These are phyloP conservation scores for Plumapathes pennacea DNA, from an alignment of 92 coral and sea anemone species.

Conservation along the genomic window DNA sequence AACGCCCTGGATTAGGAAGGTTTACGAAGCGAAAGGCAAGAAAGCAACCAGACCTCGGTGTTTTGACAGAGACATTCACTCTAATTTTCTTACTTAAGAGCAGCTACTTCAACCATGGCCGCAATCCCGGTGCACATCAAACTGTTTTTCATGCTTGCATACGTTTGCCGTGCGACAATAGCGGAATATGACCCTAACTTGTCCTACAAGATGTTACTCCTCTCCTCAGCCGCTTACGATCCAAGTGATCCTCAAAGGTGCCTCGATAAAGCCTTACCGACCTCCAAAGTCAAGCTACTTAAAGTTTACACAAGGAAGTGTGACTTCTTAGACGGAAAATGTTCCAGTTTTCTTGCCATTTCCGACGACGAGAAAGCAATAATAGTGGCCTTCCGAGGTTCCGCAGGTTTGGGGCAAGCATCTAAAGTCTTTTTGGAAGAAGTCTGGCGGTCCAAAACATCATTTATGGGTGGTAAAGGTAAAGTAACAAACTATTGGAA, in stretches of 20 bases:
- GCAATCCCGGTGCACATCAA: too few relatives aligned
- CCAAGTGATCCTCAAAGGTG: slow-evolving; percentile 28
- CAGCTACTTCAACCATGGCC: too few relatives aligned
- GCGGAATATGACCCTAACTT: slow-evolving; percentile 32
- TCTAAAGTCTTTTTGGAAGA: slow-evolving; percentile 1
- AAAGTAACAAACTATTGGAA: slow-evolving; percentile 58
- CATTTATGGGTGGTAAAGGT: slow-evolving; percentile 41
- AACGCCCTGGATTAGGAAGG: too few relatives aligned
- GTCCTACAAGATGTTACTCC: slow-evolving; percentile 59
- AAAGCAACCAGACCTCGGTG: too few relatives aligned
- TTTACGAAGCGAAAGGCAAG: too few relatives aligned
- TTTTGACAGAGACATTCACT: too few relatives aligned
- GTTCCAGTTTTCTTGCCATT: slow-evolving; percentile 62
- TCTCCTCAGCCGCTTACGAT: slow-evolving; percentile 51
- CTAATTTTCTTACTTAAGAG: too few relatives aligned
- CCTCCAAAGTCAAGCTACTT: slow-evolving; percentile 26
- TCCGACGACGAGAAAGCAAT: slow-evolving; percentile 55
- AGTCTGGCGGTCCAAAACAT: slow-evolving; percentile 8
- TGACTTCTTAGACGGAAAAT: slow-evolving; percentile 22
- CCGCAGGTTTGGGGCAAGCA: not conserved
- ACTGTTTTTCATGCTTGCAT: too few relatives aligned
- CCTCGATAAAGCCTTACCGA: slow-evolving; percentile 33
- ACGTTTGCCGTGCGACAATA: slow-evolving; percentile 2
- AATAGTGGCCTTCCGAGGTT: slow-evolving; percentile 60
- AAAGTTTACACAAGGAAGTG: slow-evolving; percentile 34